phyloP scores from a whole-genome alignment of 1,140 invertebrate species.

The Chionoecetes opilio region DNA sequence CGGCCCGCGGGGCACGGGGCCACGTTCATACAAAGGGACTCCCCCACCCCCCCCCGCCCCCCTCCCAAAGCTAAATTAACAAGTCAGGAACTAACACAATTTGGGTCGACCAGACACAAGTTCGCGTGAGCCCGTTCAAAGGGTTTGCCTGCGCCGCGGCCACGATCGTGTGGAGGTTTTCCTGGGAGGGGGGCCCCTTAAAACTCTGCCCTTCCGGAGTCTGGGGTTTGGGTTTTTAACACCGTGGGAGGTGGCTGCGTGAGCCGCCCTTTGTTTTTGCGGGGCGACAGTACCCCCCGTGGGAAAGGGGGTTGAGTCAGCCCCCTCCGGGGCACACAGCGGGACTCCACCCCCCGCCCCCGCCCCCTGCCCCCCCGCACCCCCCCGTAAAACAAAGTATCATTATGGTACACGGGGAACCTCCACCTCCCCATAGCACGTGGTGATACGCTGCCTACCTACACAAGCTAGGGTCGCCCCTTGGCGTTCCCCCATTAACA shows the following conservation, averaged over 20 bases:
- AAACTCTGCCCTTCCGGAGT: neutral
- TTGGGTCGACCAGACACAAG: constrained; percentile 51
- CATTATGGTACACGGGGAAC: constrained; percentile 31
- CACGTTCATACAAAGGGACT: constrained; percentile 65
- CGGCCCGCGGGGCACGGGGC: constrained; percentile 59
- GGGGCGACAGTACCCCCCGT: constrained; percentile 19
- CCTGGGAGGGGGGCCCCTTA: constrained; percentile 37
- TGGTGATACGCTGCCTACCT: neutral
- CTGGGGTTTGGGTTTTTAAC: constrained; percentile 13
- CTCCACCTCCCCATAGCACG: neutral
- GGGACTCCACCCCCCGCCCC: constrained; percentile 57
- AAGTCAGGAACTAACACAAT: constrained; percentile 33
- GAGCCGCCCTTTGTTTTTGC: constrained; percentile 19
- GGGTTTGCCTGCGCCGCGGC: constrained; percentile 46
- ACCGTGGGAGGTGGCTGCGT: neutral
- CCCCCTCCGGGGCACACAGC: constrained; percentile 59
- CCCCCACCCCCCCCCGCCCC: neutral
- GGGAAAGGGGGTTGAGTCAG: constrained; percentile 63
- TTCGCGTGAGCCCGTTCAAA: constrained; percentile 63
- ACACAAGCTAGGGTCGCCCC: neutral
- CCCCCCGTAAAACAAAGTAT: constrained; percentile 41
- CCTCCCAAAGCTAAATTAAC: constrained; percentile 2
- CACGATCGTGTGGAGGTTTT: constrained; percentile 51
- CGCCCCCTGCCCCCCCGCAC: constrained; percentile 52
- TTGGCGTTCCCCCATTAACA: neutral